phyloP scores from a whole-genome alignment of 1,140 invertebrate genomes.

The Tetramorium simillimum region DNA sequence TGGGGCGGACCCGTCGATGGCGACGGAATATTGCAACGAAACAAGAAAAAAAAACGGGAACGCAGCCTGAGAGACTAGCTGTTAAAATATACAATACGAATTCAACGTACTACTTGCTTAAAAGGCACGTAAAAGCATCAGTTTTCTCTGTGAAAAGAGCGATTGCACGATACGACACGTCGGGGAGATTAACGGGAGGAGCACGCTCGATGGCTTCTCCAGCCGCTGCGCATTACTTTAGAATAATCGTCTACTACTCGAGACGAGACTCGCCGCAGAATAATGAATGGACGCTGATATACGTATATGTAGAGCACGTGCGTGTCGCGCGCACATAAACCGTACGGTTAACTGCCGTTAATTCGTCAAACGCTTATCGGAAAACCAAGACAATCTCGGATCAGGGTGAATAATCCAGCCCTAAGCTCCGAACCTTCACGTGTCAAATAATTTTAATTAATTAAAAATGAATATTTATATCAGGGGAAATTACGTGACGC shows the following conservation, averaged over 20 bases:
- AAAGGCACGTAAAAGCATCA: constrained; percentile 74
- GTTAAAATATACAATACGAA: constrained; percentile 68
- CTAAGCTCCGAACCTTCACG: constrained; percentile 19
- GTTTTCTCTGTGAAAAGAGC: constrained; percentile 70
- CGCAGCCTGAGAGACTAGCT: constrained; percentile 59
- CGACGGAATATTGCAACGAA: constrained; percentile 50
- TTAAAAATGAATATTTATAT: constrained; percentile 51
- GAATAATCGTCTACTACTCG: constrained; percentile 52
- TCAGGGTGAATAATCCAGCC: not conserved
- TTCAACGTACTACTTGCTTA: constrained; percentile 70
- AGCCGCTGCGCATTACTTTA: constrained; percentile 67
- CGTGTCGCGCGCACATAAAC: constrained; percentile 64
- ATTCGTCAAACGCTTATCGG: not conserved
- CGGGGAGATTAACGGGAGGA: constrained; percentile 62
- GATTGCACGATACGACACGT: constrained; percentile 69
- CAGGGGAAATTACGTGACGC: constrained; percentile 23
- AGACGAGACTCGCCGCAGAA: constrained; percentile 67
- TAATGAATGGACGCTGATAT: constrained; percentile 71
- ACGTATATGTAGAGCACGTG: constrained; percentile 61
- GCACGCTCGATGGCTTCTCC: constrained; percentile 31
- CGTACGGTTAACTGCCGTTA: constrained; percentile 19
- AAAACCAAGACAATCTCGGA: not conserved
- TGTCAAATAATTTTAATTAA: constrained; percentile 49
- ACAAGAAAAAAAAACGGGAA: not conserved
- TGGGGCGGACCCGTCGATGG: not conserved